Evolutionary conservation across 2,797 vertebrate genomes (phyloP), one percentile per base, ranked within the genome.

Genomic region (Protonibea diacanthus): DNA sequence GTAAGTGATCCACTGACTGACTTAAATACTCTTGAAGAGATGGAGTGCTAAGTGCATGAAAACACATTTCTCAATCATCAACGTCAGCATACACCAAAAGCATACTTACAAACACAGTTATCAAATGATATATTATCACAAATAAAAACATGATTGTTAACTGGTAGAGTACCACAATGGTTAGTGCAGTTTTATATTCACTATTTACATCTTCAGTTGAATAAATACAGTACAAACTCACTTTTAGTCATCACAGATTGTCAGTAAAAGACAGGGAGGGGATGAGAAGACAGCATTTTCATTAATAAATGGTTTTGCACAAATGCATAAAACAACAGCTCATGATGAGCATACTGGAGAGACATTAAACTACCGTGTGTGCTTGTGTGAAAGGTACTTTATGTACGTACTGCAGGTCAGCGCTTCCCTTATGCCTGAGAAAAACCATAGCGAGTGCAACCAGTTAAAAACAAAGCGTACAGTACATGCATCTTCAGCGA

Each of bases 191-290:
- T 88, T 82, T 68, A 86, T 80, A 85, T 71, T 91, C 52, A 71
- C 49, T 87, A 90, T 93, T 85, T 93, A 92, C 91, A 93, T 42
- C 76, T 80, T 74, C 58, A 44, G 83, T 79, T 53, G 72, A 90
- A 89, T 91, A 86, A 91, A 85, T 90, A 91, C 71, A 82, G 84
- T 89, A 88, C 67, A 90, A 91, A 92, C 68, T 84, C 73, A 87
- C 80, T 86, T 85, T 84, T 56, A 88, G 85, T 76, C 64, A 83
- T 89, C 92, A 91, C 91, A 91, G 93, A 94, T 94, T 95, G 92
- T 94, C 94, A 85, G 76, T 81, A 77, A 89, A 89, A 88, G 76
- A 91, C 27, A 25, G 56, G 63, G 66, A 66, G 71, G 67, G 49
- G 56, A 23, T 71, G 62, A 78, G 59, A 74, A 65, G 64, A 86